Percentiles rank a stretch among this genome's conserved stretches.
These are phyloP conservation scores for Tautogolabrus adspersus DNA, from an alignment of 2,113 vertebrate species.

Conservation along the genomic window DNA sequence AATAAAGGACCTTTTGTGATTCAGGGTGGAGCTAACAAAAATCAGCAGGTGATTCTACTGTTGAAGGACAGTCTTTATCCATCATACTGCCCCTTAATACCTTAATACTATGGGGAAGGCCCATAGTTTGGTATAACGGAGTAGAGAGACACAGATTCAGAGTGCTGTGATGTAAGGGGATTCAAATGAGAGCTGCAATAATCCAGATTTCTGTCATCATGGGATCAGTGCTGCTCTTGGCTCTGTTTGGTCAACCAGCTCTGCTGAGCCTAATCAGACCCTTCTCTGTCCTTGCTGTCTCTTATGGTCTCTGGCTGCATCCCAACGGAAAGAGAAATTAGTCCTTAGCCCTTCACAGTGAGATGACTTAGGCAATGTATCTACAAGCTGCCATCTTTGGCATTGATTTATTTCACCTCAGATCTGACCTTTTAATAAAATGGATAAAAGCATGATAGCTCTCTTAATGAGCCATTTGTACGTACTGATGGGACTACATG, in stretches of 20 bases:
- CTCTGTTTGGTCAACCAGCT: slow-evolving; percentile 44
- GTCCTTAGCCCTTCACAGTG: slow-evolving; percentile 45
- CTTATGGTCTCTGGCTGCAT: slow-evolving; percentile 46
- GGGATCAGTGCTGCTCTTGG: slow-evolving; percentile 53
- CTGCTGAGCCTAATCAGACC: slow-evolving; percentile 31
- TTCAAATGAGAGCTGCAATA: slow-evolving; percentile 68
- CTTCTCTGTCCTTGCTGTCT: slow-evolving; percentile 40
- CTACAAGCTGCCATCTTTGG: slow-evolving; percentile 46
- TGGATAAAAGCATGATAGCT: slow-evolving; percentile 34
- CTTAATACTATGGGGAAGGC: not conserved
- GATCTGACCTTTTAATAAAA: slow-evolving; percentile 43
- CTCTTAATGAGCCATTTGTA: slow-evolving; percentile 37
- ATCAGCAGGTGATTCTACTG: not conserved
- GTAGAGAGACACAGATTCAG: slow-evolving; percentile 32
- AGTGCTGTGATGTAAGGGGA: slow-evolving; percentile 71
- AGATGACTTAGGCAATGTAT: slow-evolving; percentile 41
- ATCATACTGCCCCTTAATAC: not conserved
- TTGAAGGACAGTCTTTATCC: not conserved
- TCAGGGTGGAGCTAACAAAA: not conserved
- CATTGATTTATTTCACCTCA: slow-evolving; percentile 52
- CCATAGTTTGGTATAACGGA: slow-evolving; percentile 12
- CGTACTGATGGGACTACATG: slow-evolving; percentile 24
- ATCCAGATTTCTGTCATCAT: slow-evolving; percentile 72
- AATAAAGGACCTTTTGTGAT: not conserved
- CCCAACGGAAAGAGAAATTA: slow-evolving; percentile 52